Evolutionary conservation across 2,113 vertebrate genomes (phyloP), one percentile per base, ranked within the genome.

Genomic region (Menura novaehollandiae): DNA sequence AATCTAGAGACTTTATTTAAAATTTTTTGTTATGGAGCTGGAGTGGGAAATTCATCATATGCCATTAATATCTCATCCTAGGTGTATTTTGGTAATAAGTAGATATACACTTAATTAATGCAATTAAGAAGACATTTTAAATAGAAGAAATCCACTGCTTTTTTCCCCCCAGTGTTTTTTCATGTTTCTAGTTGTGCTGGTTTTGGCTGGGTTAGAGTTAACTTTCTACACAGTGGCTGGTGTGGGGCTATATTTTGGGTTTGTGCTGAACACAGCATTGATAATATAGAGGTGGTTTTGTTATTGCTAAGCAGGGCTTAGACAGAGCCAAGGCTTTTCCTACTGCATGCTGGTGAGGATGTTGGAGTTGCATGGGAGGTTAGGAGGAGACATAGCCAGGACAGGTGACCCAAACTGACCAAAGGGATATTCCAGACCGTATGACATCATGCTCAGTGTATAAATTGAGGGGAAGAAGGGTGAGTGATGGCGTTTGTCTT

Each of bases 311-410:
- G 19, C 13, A 39, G 39, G 1, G 12, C 15, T 60, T 33, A 27
- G 18, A 33, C 17, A 39, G 27, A 78, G 5, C 15, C 28, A 62
- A 62, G 10, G 23, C 5, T 53, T 24, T 53, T 69, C 11, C 8
- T 71, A 4, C 15, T 39, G 19, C 12, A 28, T 0, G 0, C 47
- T 39, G 28, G 15, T 20, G 4, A 60, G 17, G 10, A 47, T 5
- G 1, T 8, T 71, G 20, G 6, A 7, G 3, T 1, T 28, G 8
- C 24, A 14, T n/a, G n/a, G 15, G 20, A 24, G 0, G 1, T 0
- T 71, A 47, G 7, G 23, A 78, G 10, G 23, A 33, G 8, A 28
- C 27, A 62, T 28, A 62, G 18, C 2, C 10, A 3, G 39, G 24
- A 63, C 20, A 47, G 11, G 30, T 30, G 75, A 55, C 16, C 19